Conservation (phyloP, 2,113 vertebrate species). For the Gracilinanus agilis region DNA sequence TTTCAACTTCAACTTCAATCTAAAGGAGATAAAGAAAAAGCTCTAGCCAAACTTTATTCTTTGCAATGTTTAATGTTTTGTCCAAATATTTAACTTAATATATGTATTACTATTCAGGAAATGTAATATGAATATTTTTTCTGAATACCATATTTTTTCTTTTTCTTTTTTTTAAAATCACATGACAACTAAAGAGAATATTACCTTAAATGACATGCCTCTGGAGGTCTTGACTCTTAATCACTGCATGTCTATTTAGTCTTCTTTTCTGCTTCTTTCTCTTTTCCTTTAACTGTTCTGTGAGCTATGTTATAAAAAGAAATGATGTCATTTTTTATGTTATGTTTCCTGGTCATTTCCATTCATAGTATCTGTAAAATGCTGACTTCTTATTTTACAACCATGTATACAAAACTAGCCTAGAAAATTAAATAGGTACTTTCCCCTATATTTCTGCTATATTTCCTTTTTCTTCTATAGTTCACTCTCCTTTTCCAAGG, state of each 20-base stretch:
- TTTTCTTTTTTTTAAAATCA: too few species aligned
- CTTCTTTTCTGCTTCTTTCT: neutral
- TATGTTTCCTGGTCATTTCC: neutral
- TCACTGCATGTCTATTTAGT: neutral
- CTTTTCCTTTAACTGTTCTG: neutral
- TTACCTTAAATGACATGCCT: too few species aligned
- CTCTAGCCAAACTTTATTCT: neutral
- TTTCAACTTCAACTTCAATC: neutral
- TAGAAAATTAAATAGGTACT: neutral
- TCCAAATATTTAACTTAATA: neutral
- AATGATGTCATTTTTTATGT: neutral
- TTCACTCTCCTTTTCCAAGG: neutral
- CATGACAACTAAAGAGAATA: too few species aligned
- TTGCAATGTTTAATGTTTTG: neutral
- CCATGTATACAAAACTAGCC: neutral
- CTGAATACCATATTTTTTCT: neutral
- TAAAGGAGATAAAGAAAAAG: neutral
- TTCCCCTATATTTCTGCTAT: too few species aligned
- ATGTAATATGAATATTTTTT: neutral
- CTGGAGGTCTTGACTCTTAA: neutral
- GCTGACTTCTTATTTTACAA: neutral
- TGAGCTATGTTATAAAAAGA: neutral
- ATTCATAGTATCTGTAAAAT: neutral
- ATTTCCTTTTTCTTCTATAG: too few species aligned
- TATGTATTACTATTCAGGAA: neutral